Evolutionary conservation across 2,797 vertebrate species (phyloP).

Genomic region (Lithobates sylvaticus): DNA sequence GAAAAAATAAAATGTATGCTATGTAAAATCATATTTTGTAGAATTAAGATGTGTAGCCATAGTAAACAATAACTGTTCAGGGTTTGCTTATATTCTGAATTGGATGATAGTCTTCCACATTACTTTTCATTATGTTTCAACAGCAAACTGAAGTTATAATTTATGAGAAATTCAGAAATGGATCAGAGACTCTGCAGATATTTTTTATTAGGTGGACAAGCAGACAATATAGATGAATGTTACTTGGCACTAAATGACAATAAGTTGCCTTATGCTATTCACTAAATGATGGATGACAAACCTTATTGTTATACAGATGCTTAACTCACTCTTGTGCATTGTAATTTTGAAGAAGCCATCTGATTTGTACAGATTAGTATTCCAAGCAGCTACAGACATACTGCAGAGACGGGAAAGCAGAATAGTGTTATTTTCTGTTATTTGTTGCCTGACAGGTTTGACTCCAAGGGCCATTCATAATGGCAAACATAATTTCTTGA

Average conservation of each 20-base stretch:
- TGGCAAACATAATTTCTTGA: constrained; percentile 70
- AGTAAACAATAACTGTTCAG: constrained; percentile 37
- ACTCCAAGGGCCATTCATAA: constrained; percentile 72
- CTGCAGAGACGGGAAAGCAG: constrained; percentile 67
- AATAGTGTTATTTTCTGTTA: constrained; percentile 71
- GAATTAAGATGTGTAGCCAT: constrained; percentile 17
- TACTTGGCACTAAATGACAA: constrained; percentile 71
- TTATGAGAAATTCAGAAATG: constrained; percentile 48
- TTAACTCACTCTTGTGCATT: constrained; percentile 72
- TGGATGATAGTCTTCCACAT: constrained; percentile 50
- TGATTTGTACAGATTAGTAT: constrained; percentile 75
- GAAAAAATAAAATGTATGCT: background rate
- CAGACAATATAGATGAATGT: constrained; percentile 68
- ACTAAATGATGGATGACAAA: constrained; percentile 74
- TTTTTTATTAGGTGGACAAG: constrained; percentile 65
- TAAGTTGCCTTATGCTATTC: constrained; percentile 71
- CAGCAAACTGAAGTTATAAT: background rate
- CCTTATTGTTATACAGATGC: constrained; percentile 75
- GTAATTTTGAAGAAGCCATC: constrained; percentile 74
- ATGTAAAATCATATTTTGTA: background rate
- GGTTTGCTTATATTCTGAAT: constrained; percentile 34
- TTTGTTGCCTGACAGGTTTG: constrained; percentile 72
- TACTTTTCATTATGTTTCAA: constrained; percentile 54
- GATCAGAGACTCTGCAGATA: constrained; percentile 62
- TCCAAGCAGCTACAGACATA: constrained; percentile 65